Evolutionary conservation across 2,888 invertebrate species (phyloP).

Genomic region (Leptopilina syphax): DNA sequence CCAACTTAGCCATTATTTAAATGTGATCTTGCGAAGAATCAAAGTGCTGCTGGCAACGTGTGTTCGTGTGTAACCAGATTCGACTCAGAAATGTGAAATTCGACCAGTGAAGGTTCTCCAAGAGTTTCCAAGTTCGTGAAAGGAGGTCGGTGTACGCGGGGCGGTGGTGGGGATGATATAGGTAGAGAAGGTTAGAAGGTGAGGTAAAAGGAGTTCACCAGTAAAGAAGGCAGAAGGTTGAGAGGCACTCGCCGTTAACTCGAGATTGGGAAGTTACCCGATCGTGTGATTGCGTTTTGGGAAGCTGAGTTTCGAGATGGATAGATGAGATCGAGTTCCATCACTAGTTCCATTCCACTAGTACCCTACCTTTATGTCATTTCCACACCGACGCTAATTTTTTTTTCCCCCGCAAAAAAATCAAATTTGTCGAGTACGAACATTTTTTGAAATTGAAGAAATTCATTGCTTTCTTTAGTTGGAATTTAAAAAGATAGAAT

Average conservation of each 20-base stretch:
- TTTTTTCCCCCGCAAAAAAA: background rate
- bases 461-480: too few species aligned
- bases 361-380: background rate
- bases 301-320: conserved; percentile 43
- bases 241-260: conserved; percentile 65
- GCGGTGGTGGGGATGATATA: conserved; percentile 22
- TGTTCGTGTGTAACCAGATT: conserved; percentile 40
- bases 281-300: conserved; percentile 70
- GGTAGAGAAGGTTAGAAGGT: conserved; percentile 36
- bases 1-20: conserved; percentile 37
- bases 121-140: conserved; percentile 12
- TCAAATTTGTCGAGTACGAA: too few species aligned
- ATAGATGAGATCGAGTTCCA: conserved; percentile 28
- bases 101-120: conserved; percentile 10
- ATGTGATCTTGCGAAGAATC: conserved; percentile 36
- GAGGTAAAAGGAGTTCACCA: conserved; percentile 30
- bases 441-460: too few species aligned
- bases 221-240: conserved; percentile 56
- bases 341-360: background rate
- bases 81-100: conserved; percentile 34
- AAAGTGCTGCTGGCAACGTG: conserved; percentile 33
- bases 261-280: conserved; percentile 71
- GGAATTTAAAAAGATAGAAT: too few species aligned
- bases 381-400: background rate
- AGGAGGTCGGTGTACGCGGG: background rate